Base-by-base conservation (phyloP, 2,888 invertebrate genomes). In the Nymphalis c-album region DNA sequence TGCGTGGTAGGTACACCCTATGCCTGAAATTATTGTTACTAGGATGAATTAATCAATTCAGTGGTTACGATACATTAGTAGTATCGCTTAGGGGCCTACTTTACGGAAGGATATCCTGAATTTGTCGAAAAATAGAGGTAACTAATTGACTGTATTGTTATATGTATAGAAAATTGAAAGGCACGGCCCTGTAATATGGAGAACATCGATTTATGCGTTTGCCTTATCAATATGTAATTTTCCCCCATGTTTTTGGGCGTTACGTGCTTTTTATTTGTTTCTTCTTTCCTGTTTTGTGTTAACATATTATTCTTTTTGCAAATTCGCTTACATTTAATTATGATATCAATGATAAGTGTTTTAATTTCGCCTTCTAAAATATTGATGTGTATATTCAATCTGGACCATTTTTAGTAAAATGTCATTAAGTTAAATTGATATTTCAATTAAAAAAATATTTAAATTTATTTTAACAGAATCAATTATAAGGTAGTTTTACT, bases 101-200 rank as follows among this genome's bases (percentile, higher is more conserved):
- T 69, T 67, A 67, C 64, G 67, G 57, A 68, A 70, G 73, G 70
- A 72, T 71, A 66, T 72, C 64, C 65, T 70, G 61, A 68, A 67
- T 73, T 70, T 70, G 58, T 57, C 55, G 65, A 64, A 64, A 63
- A 62, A 60, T 40, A 64, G 61, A 60, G 58, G 69, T 72, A 69
- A 53, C 63, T 65, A 55, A 26, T 68, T 20, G 45, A 65, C 31
- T 71, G 64, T 72, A 60, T 48, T 40, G 57, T 40, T 69, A 70
- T 63, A 71, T 47, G 64, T 72, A 72, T 74, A 73, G 61, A 62
- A 74, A 69, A 69, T 55, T 78, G 79, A 73, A 79, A 78, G 88
- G 82, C 85, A 83, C 86, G 83, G 88, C 88, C 89, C 89, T 88
- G 86, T 88, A 87, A 84, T 85, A 87, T 77, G 78, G 74, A 81